These are phyloP conservation scores for Microtus montanus DNA, from an alignment of 2,113 vertebrate species.

Conservation along the genomic window DNA sequence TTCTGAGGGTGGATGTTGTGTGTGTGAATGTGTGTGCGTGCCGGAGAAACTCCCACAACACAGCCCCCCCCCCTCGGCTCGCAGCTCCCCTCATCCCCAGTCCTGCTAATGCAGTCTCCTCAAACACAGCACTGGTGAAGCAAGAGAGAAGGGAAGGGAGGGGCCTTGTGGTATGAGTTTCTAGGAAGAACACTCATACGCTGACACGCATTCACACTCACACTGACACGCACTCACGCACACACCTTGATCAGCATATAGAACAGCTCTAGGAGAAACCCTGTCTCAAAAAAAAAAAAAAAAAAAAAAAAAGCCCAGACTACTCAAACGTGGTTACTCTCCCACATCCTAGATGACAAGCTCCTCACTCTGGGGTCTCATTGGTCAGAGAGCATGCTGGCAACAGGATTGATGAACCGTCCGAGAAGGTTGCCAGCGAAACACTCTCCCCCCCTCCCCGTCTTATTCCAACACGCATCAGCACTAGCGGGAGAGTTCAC, in stretches of 20 bases:
- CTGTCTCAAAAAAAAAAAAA: no score
- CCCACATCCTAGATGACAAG: neutral
- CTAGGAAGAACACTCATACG: neutral
- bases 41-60: neutral
- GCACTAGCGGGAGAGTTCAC: neutral
- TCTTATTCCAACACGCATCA: neutral
- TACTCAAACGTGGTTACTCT: neutral
- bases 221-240: neutral
- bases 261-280: neutral
- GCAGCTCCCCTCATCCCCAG: conserved; percentile 21
- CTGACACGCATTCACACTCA: neutral
- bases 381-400: neutral
- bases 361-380: neutral
- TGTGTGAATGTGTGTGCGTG: conserved; percentile 10
- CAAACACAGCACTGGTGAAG: neutral
- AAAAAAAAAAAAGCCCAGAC: neutral
- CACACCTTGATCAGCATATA: neutral
- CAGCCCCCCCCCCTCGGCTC: neutral
- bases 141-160: neutral
- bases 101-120: conserved; percentile 33
- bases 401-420: neutral
- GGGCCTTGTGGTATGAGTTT: neutral
- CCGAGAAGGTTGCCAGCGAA: neutral
- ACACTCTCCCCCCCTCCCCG: no score
- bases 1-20: conserved; percentile 67